A percentile compares a stretch with the other conserved stretches of the same genome.
Conservation (phyloP, 2,888 invertebrate species). For the Rhaphigaster nebulosa region DNA sequence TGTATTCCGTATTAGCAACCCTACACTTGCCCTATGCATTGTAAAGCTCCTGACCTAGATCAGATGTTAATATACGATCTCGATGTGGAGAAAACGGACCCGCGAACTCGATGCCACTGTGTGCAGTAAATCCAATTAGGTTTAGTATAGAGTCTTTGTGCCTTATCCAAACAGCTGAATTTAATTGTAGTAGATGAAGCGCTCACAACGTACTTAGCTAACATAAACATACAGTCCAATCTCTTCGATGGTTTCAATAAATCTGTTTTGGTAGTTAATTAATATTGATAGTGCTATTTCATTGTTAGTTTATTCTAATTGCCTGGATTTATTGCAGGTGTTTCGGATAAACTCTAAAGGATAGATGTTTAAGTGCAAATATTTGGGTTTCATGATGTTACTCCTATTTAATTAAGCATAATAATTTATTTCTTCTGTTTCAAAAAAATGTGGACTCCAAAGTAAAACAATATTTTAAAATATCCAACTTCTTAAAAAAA, state of each 20-base stretch:
- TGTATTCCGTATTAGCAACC: not conserved
- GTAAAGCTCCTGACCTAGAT: not conserved
- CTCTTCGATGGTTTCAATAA: not conserved
- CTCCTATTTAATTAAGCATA: not conserved
- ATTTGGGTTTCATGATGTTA: not conserved
- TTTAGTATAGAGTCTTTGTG: not conserved
- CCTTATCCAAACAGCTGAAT: not conserved
- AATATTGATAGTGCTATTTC: not conserved
- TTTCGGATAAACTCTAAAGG: not conserved
- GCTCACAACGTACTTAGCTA: not conserved
- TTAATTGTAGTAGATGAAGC: not conserved
- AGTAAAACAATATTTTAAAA: too few relatives aligned
- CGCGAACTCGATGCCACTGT: not conserved
- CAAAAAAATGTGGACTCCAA: too few relatives aligned
- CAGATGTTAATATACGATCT: not conserved
- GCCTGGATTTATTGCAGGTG: not conserved
- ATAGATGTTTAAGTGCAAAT: not conserved
- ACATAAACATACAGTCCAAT: not conserved
- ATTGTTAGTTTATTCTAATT: not conserved
- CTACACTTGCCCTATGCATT: slow-evolving; percentile 20
- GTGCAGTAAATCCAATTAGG: not conserved
- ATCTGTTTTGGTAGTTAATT: slow-evolving; percentile 15
- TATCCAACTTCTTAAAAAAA: too few relatives aligned
- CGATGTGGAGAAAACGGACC: not conserved
- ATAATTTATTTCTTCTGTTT: too few relatives aligned